Conservation (phyloP, 2,888 invertebrate species). For the Andrena bucephala region DNA sequence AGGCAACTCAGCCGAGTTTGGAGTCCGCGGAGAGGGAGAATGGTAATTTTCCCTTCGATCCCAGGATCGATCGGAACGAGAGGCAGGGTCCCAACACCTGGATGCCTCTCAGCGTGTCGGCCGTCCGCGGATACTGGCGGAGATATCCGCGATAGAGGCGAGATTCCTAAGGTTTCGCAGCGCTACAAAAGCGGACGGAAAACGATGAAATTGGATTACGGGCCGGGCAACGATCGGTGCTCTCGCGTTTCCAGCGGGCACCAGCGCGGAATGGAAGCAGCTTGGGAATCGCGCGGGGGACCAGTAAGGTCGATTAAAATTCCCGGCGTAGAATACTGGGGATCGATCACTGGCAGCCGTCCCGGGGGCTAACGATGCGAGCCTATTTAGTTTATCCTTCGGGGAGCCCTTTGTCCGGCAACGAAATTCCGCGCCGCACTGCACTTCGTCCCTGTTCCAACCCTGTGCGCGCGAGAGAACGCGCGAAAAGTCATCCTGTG, state of each 20-base stretch:
- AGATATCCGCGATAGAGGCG: conserved; percentile 25
- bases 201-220: conserved; percentile 46
- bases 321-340: not conserved
- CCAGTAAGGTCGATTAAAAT: conserved; percentile 8
- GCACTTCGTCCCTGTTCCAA: too few relatives aligned
- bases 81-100: not conserved
- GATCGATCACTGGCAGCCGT: not conserved
- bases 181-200: conserved; percentile 32
- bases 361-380: not conserved
- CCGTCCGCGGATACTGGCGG: conserved; percentile 4
- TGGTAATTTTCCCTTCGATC: not conserved
- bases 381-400: not conserved
- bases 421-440: not conserved
- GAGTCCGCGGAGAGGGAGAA: not conserved
- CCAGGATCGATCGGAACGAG: not conserved
- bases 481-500: not conserved
- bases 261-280: conserved; percentile 24
- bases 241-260: conserved; percentile 9
- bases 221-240: not conserved
- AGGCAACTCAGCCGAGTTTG: not conserved
- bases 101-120: not conserved
- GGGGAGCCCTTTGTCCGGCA: not conserved
- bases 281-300: not conserved
- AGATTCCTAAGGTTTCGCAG: conserved; percentile 43
- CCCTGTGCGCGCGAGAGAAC: not conserved